Evolutionary conservation across 2,888 invertebrate species (phyloP), one percentile per base, ranked within the genome.

Genomic region (Agrotis ipsilon): DNA sequence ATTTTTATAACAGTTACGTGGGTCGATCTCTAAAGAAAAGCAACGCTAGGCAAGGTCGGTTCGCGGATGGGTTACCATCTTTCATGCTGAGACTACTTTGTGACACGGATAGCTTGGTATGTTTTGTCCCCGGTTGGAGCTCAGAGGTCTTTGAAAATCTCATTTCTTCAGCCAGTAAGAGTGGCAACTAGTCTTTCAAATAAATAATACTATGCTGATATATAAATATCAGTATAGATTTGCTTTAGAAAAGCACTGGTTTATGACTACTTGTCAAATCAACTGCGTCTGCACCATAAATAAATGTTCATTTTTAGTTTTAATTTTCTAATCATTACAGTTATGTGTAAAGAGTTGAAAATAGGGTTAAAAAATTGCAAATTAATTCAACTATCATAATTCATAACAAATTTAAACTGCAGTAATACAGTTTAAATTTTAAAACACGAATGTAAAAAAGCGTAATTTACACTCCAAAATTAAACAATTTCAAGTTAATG

Each of bases 401-500:
- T 45, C 5, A 4, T 45, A 14, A 45, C 4, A 16, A 45, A 45
- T 14, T 14, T 16, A 5, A 16, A 16, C 45, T 58, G 43, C 7
- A 3, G 16, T 19, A 14, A 19, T 19, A 1, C 11, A 14, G 13
- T 19, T 43, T 14, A 45, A 3, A 59, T 46, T 51, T 52, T 27
- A 21, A 48, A 55, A 54, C 39, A 16, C 21, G 3, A 32, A 21
- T 55, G 4, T 32, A 7, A 39, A 45, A 55, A 43, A 72, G 18
- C 2, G 1, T n/a, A n/a, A 13, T 39, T 62, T 61, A n/a, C 13
- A 46, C 19, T 58, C 4, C 4, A 57, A 65, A 61, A 59, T 64
- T 59, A n/a, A 5, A 45, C 13, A 58, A 62, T 57, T 21, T 45
- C 14, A 66, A 65, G 11, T 32, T 46, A 68, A 58, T 55, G 1